phyloP scores from a whole-genome alignment of 2,888 invertebrate genomes.

The Oligia strigilis region DNA sequence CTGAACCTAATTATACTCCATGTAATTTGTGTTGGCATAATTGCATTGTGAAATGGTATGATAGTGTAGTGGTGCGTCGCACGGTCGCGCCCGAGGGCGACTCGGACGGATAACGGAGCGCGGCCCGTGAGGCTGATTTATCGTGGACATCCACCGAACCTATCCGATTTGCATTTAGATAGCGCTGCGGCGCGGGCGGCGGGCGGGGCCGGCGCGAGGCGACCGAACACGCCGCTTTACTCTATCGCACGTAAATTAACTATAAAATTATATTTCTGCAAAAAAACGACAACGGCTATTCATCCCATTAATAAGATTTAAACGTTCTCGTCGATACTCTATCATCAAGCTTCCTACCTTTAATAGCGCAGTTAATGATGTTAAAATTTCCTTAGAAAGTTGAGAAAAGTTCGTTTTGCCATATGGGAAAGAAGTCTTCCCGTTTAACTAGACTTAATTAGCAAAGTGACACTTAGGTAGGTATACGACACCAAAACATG shows the following conservation, averaged over 20 bases:
- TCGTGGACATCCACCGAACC: slow-evolving; percentile 88
- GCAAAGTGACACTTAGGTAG: slow-evolving; percentile 33
- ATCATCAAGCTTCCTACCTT: slow-evolving; percentile 66
- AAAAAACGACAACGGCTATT: slow-evolving; percentile 72
- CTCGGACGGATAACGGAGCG: slow-evolving; percentile 81
- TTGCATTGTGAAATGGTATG: slow-evolving; percentile 68
- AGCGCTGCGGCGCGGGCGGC: slow-evolving; percentile 76
- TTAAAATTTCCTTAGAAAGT: slow-evolving; percentile 71
- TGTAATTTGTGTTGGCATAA: slow-evolving; percentile 62
- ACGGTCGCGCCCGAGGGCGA: slow-evolving; percentile 72
- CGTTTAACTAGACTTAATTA: slow-evolving; percentile 38
- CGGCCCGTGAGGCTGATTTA: slow-evolving; percentile 85
- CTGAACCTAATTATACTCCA: slow-evolving; percentile 46
- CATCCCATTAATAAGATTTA: slow-evolving; percentile 80
- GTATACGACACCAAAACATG: slow-evolving; percentile 22
- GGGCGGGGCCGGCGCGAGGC: slow-evolving; percentile 68
- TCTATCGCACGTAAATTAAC: slow-evolving; percentile 87
- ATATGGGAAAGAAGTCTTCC: slow-evolving; percentile 40
- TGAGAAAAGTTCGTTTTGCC: slow-evolving; percentile 51
- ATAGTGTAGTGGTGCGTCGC: slow-evolving; percentile 62
- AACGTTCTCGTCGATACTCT: slow-evolving; percentile 71
- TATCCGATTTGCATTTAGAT: slow-evolving; percentile 91
- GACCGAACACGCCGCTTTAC: slow-evolving; percentile 73
- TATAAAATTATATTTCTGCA: slow-evolving; percentile 81
- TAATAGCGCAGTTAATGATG: slow-evolving; percentile 58